Evolutionary conservation across 1,140 invertebrate genomes (phyloP), one percentile per base, ranked within the genome.

Genomic region (Papilio aristodemus): DNA sequence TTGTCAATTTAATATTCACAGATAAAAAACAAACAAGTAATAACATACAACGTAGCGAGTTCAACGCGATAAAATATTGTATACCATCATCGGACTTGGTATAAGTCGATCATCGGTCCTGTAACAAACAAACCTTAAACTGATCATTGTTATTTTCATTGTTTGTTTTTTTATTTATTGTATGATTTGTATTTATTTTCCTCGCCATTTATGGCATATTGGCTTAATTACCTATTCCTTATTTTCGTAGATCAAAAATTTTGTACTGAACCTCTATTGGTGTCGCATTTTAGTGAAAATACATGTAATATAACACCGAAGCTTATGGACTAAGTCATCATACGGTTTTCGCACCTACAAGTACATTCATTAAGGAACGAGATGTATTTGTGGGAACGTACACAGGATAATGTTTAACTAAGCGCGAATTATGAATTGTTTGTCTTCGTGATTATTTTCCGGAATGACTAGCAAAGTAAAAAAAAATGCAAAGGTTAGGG

Each of bases 331-430:
- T 50, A 76, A 78, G 60, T 79, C 74, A 77, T 77, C 75, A 76
- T 64, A 77, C 75, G 58, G 72, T 66, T 43, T 78, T 77, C 76
- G 68, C 73, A 75, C 62, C 62, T 66, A 63, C 54, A 72, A 9
- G 17, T 54, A 22, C 17, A 17, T 54, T 27, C 39, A 59, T 57
- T 60, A 50, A 36, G 39, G 60, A 41, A 71, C 54, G 69, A 66
- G 71, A 59, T 68, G 36, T 59, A 50, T 77, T 72, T 71, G 73
- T 80, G 73, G 74, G 74, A 81, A 79, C 66, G 71, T 74, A 81
- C 67, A 63, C 71, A 70, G 58, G n/a, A 64, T 63, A 50, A 75
- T 70, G 72, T 73, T 73, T 57, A 70, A 54, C 9, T 0, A 25
- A 54, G 19, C 22, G 46, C 46, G 6, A 54, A 54, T 54, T 54